Evolutionary conservation across 1,140 invertebrate species (phyloP), one percentile per base, ranked within the genome.

Genomic region (Philaenus spumarius): DNA sequence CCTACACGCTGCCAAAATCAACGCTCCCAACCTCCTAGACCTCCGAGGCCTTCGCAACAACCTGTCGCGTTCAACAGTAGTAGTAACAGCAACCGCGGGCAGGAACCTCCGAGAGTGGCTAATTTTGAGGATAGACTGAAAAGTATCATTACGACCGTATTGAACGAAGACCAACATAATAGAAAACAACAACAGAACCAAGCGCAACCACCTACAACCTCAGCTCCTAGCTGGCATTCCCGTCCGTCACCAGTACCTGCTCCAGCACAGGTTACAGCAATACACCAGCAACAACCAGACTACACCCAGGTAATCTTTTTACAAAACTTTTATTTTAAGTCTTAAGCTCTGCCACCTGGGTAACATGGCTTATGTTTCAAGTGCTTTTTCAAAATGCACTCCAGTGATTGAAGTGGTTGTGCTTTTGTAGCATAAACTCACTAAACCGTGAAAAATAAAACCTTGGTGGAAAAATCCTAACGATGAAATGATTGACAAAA

Each of bases 111-210:
- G 0, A 83, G 87, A 66, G 86, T 92, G 20, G 85, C 86, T 19
- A 90, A 93, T 72, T 94, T 92, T 69, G 90, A 95, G 70, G 90
- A 94, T 71, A 78, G 90, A n/a, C 76, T 95, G 3, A 93, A 94
- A 72, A 90, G 86, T 71, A 93, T 95, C 48, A 94, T 95, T 52
- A 93, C 90, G 2, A 90, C 86, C 37, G 89, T 90, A 17, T 71
- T 95, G 2, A 93, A 94, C 71, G 90, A 93, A 69, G 89, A 93
- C 71, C 81, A 85, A 58, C 78, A 80, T 56, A 78, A 78, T 59
- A 73, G 80, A 26, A 76, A 71, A 51, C 73, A 74, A 40, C 67
- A 68, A 42, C 68, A 73, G 57, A 70, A 71, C 12, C 66, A 37
- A 55, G 65, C 60, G 34, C 66, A 69, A 39, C 71, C 69, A 45